Percentiles rank a stretch among this genome's conserved stretches.
Conservation (phyloP, 2,797 vertebrate species). For the Ispidina picta region DNA sequence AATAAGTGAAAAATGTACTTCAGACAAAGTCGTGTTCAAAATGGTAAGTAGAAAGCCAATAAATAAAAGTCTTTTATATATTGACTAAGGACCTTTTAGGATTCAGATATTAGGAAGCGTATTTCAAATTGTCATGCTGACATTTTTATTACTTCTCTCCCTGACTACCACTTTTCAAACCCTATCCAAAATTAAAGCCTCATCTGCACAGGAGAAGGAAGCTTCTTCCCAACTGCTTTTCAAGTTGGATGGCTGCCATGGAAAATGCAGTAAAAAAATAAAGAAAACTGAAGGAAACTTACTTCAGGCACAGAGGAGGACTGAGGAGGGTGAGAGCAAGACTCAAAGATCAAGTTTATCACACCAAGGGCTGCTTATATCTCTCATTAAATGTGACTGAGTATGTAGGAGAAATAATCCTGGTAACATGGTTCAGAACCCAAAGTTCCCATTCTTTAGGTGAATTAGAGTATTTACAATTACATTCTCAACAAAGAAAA, state of each 20-base stretch:
- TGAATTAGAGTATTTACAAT: neutral
- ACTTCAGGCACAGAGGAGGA: neutral
- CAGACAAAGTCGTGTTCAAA: neutral
- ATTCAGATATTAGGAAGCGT: neutral
- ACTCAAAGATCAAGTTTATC: neutral
- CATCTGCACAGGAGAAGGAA: neutral
- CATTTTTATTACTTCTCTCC: neutral
- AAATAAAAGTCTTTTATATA: neutral
- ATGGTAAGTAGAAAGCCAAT: constrained; percentile 28
- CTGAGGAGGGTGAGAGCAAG: neutral
- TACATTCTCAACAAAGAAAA: neutral
- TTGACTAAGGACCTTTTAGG: neutral
- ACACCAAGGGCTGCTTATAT: neutral
- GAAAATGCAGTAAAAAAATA: neutral
- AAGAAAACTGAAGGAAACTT: neutral
- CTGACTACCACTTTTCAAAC: neutral
- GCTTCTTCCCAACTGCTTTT: neutral
- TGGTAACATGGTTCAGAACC: neutral
- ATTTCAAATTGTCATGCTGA: constrained; percentile 1
- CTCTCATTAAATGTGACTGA: neutral
- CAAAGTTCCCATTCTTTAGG: neutral
- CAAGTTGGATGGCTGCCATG: neutral
- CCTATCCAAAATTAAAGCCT: constrained; percentile 2
- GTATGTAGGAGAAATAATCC: neutral
- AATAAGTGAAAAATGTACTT: neutral